Conservation (phyloP, 1,140 invertebrate species). For the Drosophila saltans region DNA sequence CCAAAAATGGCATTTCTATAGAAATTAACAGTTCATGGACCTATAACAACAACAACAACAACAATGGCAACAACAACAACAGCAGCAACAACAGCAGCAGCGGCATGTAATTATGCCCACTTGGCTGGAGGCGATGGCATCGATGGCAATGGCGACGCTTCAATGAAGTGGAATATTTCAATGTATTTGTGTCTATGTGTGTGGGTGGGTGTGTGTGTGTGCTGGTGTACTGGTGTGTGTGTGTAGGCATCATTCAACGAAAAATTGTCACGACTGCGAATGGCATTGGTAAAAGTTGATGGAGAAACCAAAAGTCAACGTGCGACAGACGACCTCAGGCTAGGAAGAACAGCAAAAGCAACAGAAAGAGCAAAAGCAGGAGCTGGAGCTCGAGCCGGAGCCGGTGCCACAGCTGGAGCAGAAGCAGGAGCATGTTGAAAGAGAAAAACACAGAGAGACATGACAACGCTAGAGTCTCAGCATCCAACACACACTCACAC, state of each 20-base stretch:
- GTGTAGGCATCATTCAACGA: conserved; percentile 56
- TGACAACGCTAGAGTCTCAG: conserved; percentile 30
- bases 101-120: conserved; percentile 66
- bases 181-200: conserved; percentile 11
- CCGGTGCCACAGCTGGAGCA: no score
- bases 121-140: conserved; percentile 45
- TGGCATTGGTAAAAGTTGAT: conserved; percentile 33
- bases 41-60: conserved; percentile 9
- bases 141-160: conserved; percentile 52
- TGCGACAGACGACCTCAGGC: conserved; percentile 15
- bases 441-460: conserved; percentile 14
- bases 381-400: no score
- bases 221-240: neutral
- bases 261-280: conserved; percentile 67
- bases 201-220: neutral
- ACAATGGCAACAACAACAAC: no score
- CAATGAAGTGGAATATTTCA: conserved; percentile 65
- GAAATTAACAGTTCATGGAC: conserved; percentile 74
- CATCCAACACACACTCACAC: neutral
- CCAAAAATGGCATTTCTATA: conserved; percentile 51
- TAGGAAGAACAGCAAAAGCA: neutral
- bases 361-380: neutral
- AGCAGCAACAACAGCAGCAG: conserved; percentile 3
- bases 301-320: conserved; percentile 22
- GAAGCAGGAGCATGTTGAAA: neutral